Evolutionary conservation across 2,888 invertebrate genomes (phyloP), one percentile per base, ranked within the genome.

Genomic region (Leucophenga maculata): DNA sequence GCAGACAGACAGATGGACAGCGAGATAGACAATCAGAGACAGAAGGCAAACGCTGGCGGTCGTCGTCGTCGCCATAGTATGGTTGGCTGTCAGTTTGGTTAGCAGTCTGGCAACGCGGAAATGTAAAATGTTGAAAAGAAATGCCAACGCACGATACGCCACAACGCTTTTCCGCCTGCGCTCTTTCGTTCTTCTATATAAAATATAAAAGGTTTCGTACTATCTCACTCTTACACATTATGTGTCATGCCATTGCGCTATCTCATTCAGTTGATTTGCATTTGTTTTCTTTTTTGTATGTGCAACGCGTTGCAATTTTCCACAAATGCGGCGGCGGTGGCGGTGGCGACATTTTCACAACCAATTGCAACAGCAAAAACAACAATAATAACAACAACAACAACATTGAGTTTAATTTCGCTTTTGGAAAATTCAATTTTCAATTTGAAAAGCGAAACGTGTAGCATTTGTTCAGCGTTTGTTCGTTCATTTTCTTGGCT

Each of bases 371-470:
- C 65, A 59, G 31, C 55, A 54, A 13, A 18, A n/a, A 44, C 67
- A 39, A 44, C 62, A 1, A 62, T 60, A n/a, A 44, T 68, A 26
- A 48, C 57, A 22, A 65, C 65, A n/a, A 44, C 70, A 26, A 48
- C 57, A 22, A 65, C 72, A 54, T 62, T 39, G 39, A 60, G 48
- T 64, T 65, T 54, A 52, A 52, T 65, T 65, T 65, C 65, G 50
- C 65, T 54, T 54, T 59, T 75, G 75, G 76, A 75, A 79, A 80
- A 83, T 80, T 84, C 80, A 80, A 80, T 80, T 80, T 80, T 78
- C 80, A 77, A 78, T 83, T 77, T 82, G 83, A 84, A 80, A 80
- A 80, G 69, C 83, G 80, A 83, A 84, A 78, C 80, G 80, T 74
- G 73, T 16, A 50, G 31, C 60, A 31, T 65, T 67, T 48, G 65